These are phyloP conservation scores for Geococcyx californianus DNA, from an alignment of 2,113 vertebrate species.

Conservation along the genomic window DNA sequence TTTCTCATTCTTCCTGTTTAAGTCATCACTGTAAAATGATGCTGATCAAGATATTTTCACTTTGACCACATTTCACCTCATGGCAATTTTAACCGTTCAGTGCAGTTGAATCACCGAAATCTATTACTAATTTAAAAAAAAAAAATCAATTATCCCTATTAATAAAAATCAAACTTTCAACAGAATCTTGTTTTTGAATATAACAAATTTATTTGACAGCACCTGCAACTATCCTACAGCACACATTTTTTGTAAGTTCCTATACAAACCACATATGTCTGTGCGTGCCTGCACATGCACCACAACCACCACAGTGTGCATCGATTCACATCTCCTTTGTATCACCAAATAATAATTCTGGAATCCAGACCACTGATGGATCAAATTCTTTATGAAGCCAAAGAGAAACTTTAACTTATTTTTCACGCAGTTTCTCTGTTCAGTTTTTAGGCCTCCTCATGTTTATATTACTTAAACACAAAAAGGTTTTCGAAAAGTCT, in stretches of 20 bases:
- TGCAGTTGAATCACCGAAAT: not conserved
- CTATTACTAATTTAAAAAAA: not conserved
- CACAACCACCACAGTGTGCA: not conserved
- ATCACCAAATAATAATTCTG: not conserved
- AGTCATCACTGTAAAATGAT: slow-evolving; percentile 28
- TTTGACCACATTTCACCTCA: not conserved
- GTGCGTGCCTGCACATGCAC: accelerated
- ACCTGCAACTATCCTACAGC: not conserved
- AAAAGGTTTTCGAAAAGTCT: not conserved
- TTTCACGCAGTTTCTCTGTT: not conserved
- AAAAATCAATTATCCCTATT: not conserved
- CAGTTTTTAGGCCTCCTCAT: not conserved
- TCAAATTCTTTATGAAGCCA: not conserved
- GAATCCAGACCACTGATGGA: not conserved
- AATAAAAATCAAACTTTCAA: not conserved
- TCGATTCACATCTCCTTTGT: not conserved
- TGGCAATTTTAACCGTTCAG: not conserved
- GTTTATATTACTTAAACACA: not conserved
- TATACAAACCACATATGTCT: not conserved
- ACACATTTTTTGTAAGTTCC: not conserved
- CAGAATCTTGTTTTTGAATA: not conserved
- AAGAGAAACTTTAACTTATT: not conserved
- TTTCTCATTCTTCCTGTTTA: slow-evolving; percentile 18
- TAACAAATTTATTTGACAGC: not conserved
- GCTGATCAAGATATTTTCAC: slow-evolving; percentile 37